Evolutionary conservation across 92 coral and sea anemone genomes (phyloP), one percentile per base, ranked within the genome.

Genomic region (Epizoanthus illoricatus): DNA sequence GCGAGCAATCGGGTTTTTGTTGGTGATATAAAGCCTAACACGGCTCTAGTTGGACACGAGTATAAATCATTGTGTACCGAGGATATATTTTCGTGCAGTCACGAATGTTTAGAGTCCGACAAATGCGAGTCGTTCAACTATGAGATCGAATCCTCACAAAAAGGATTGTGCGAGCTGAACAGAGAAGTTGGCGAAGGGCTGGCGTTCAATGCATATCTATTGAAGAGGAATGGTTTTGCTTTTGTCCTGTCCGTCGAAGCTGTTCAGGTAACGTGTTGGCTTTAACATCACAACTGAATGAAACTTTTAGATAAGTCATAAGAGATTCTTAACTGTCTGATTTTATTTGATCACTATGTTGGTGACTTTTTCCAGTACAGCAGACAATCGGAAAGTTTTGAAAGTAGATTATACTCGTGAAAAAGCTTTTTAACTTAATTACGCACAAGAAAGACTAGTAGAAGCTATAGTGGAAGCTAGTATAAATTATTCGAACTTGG

Each of bases 61-160:
- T 33, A 62, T 8, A 63, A 78, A 23, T 78, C 82, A 1, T 15
- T 62, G 21, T 62, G 63, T 6, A 15, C 60, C 3, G 49, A 45
- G 7, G 82, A 64, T 4, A 62, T 78, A 11, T 78, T 62, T 63
- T 66, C 55, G 6, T 78, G 82, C 17, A 63, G 16, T 52, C 82
- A 78, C 45, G 28, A 78, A 20, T 78, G 82, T 45, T 40, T 78
- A 0, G 82, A 78, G 41, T 19, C 64, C 39, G 52, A 5, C 69
- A 40, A 78, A 43, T 78, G 82, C 61, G 43, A 19, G n/a, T 78
- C 82, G 24, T 20, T 78, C 60, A 78, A 78, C 71, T 78, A 42
- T 63, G 82, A 42, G 65, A 0, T 64, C 7, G 57, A 42, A 36
- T 61, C 58, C 12, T 2, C 15, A 10, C 19, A 42, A 42, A 43